phyloP scores from a whole-genome alignment of 1,140 invertebrate species.

The Trachymyrmex cornetzi region DNA sequence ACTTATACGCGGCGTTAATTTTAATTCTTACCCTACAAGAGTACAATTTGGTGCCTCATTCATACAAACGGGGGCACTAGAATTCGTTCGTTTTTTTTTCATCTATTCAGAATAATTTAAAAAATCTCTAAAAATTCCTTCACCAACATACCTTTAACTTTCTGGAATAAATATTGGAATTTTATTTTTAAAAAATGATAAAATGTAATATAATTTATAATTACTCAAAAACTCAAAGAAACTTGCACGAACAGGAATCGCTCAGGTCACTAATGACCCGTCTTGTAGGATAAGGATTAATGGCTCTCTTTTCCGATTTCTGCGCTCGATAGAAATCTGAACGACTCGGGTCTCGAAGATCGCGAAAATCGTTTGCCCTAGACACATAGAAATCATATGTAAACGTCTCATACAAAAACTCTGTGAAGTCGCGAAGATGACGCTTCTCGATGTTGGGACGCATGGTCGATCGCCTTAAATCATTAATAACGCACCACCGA shows the following conservation, averaged over 20 bases:
- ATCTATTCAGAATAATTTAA: no score
- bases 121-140: no score
- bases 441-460: neutral
- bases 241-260: no score
- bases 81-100: no score
- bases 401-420: slow-evolving; percentile 30
- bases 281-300: neutral
- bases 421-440: neutral
- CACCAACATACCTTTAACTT: no score
- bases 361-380: neutral
- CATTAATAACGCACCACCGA: neutral
- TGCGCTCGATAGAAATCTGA: neutral
- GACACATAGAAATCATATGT: slow-evolving; percentile 14
- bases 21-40: neutral
- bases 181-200: no score
- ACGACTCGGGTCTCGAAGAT: neutral
- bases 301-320: neutral
- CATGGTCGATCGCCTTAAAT: slow-evolving; percentile 16
- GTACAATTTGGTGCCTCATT: no score
- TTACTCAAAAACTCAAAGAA: no score
- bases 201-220: no score
- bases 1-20: slow-evolving; percentile 4
- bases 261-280: no score
- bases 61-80: no score
- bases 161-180: no score